Percentiles rank a stretch among this genome's conserved stretches.
Conservation (phyloP, 2,113 vertebrate genomes). For the Dendropsophus ebraccatus region DNA sequence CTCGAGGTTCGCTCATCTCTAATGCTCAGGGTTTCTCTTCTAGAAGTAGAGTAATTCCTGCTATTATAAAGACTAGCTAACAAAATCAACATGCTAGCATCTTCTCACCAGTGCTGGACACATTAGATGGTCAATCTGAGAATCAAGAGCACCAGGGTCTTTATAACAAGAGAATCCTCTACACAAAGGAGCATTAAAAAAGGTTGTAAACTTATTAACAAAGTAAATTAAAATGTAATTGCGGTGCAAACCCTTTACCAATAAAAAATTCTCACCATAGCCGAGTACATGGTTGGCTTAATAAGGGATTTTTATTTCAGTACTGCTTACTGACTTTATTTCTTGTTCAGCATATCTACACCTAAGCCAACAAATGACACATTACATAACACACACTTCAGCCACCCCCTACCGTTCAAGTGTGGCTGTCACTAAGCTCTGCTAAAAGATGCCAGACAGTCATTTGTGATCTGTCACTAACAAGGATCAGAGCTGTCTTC, state of each 20-base stretch:
- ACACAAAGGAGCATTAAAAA: neutral
- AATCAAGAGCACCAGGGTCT: no score
- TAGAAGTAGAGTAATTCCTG: no score
- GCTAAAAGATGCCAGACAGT: constrained; percentile 7
- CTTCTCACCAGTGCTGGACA: no score
- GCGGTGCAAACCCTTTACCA: neutral
- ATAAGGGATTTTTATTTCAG: neutral
- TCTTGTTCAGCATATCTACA: neutral
- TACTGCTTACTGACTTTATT: neutral
- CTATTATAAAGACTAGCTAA: neutral
- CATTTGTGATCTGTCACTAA: constrained; percentile 47
- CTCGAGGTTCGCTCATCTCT: no score
- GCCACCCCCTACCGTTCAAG: constrained; percentile 13
- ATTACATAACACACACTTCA: neutral
- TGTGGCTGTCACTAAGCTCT: constrained; percentile 25
- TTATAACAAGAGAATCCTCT: neutral
- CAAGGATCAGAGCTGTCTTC: constrained; percentile 51
- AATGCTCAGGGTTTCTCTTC: no score
- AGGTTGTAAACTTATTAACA: no score
- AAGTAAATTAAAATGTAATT: no score
- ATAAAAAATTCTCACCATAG: neutral
- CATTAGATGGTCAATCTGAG: no score
- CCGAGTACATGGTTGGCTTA: neutral
- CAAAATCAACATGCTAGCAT: no score
- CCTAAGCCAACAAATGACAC: neutral